These are phyloP conservation scores for Saccopteryx bilineata DNA, from an alignment of 2,113 vertebrate genomes.

Conservation along the genomic window DNA sequence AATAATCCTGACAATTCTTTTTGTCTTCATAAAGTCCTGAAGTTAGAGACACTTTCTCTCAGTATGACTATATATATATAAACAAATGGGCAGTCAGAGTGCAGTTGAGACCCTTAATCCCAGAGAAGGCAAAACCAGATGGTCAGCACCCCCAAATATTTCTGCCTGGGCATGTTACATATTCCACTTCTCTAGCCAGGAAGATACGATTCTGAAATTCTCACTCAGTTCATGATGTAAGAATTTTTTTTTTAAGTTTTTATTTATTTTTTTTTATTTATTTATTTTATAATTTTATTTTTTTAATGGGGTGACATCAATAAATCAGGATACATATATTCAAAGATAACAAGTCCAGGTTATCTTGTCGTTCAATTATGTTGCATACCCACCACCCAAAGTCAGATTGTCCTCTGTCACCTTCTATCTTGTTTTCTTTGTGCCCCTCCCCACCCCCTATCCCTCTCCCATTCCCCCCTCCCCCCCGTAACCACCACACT, in stretches of 20 bases:
- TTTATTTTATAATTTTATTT: no score
- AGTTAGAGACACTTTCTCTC: not conserved
- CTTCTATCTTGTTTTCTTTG: no score
- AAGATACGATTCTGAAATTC: slow-evolving; percentile 33
- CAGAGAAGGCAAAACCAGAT: not conserved
- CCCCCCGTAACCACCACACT: no score
- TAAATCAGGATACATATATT: no score
- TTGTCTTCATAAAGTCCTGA: not conserved
- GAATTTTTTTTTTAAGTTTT: slow-evolving; percentile 47
- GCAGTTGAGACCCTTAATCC: not conserved
- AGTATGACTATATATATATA: not conserved
- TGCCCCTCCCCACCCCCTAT: no score
- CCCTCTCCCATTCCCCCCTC: no score
- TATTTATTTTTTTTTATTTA: no score
- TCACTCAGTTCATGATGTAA: not conserved
- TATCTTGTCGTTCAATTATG: no score
- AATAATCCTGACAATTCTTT: slow-evolving; percentile 18
- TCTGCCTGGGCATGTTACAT: not conserved
- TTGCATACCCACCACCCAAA: no score
- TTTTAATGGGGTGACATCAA: no score
- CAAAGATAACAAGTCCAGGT: no score
- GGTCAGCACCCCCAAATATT: not conserved
- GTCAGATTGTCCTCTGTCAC: no score
- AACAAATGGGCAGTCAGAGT: not conserved
- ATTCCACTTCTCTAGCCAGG: not conserved